Evolutionary conservation across 1,140 invertebrate species (phyloP).

Genomic region (Nephila pilipes): DNA sequence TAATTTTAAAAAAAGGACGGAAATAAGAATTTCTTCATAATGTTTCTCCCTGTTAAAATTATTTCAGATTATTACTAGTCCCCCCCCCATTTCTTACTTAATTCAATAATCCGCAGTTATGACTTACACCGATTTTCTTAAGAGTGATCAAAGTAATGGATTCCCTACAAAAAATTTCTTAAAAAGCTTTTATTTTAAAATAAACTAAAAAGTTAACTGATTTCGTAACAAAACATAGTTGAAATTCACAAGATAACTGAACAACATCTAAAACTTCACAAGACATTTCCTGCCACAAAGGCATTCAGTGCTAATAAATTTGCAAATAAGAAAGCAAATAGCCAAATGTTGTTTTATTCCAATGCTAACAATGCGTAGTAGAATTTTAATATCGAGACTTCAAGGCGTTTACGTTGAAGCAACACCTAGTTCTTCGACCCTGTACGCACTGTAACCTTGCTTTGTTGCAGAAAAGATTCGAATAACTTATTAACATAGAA

Average conservation of each 20-base stretch:
- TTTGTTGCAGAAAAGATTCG: background rate
- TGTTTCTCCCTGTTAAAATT: too few relatives aligned
- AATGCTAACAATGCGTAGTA: background rate
- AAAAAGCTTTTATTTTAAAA: too few relatives aligned
- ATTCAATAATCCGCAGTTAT: too few relatives aligned
- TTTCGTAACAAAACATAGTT: too few relatives aligned
- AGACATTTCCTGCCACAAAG: background rate
- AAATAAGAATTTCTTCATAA: too few relatives aligned
- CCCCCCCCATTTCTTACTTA: too few relatives aligned
- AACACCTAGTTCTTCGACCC: background rate
- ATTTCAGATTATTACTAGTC: too few relatives aligned
- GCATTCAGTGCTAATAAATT: background rate
- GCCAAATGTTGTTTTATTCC: background rate
- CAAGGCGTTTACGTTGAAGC: background rate
- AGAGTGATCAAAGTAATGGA: too few relatives aligned
- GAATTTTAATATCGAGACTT: background rate
- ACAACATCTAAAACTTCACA: background rate
- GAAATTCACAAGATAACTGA: background rate
- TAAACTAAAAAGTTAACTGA: too few relatives aligned
- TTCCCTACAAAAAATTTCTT: too few relatives aligned
- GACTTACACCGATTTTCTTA: too few relatives aligned
- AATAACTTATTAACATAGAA: conserved; percentile 12
- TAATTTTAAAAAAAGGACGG: too few relatives aligned
- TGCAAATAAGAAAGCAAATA: background rate
- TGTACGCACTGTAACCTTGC: background rate